Percentiles rank a stretch among this genome's conserved stretches.
Conservation (phyloP, 2,797 vertebrate species). For the Peromyscus nudipes region DNA sequence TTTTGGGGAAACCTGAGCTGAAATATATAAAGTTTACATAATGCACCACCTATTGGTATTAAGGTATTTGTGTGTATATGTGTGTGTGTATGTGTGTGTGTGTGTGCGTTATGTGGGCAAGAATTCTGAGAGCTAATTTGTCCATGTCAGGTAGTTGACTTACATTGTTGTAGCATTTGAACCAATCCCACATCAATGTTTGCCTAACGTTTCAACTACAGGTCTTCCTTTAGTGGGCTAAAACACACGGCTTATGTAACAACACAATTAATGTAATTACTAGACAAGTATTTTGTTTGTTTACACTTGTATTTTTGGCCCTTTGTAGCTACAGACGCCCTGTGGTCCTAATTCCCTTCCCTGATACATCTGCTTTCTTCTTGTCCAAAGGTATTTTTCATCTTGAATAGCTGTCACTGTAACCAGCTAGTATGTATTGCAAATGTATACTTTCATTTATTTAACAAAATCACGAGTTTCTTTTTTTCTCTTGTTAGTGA, state of each 20-base stretch:
- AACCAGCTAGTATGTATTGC: not conserved
- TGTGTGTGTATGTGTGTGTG: rapidly evolving
- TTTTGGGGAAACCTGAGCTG: not conserved
- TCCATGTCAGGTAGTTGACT: not conserved
- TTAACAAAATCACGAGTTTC: not conserved
- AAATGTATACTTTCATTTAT: not conserved
- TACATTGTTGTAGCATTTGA: not conserved
- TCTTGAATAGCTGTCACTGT: not conserved
- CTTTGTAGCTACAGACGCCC: not conserved
- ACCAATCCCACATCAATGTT: not conserved
- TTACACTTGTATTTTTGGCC: not conserved
- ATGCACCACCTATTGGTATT: not conserved
- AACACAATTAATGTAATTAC: not conserved
- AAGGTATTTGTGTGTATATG: not conserved
- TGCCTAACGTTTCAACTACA: not conserved
- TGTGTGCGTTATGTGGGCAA: not conserved
- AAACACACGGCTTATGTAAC: not conserved
- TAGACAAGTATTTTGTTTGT: not conserved
- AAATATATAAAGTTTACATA: not conserved
- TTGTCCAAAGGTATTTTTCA: not conserved
- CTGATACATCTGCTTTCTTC: not conserved
- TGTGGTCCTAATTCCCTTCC: rapidly evolving
- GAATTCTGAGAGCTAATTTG: not conserved
- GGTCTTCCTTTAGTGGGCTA: not conserved
- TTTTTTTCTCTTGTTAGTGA: not conserved